A percentile compares a stretch with the other conserved stretches of the same genome.
These are phyloP conservation scores for Notamacropus eugenii DNA, from an alignment of 2,797 vertebrate species.

Conservation along the genomic window DNA sequence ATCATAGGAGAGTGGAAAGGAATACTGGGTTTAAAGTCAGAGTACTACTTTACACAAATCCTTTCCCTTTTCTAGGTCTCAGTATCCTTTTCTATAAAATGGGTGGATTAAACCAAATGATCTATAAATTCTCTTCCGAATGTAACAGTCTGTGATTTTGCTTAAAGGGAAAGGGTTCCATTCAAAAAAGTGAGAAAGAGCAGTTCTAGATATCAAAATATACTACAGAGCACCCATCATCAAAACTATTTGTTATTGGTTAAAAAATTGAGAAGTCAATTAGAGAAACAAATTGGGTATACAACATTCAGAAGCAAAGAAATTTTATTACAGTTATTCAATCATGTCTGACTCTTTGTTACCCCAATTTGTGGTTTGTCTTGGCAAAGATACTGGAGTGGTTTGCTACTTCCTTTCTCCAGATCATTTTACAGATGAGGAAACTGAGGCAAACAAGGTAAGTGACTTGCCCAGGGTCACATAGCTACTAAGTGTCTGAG, in stretches of 20 bases:
- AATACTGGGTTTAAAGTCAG: background rate
- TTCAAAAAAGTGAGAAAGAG: background rate
- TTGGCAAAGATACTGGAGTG: background rate
- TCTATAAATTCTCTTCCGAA: background rate
- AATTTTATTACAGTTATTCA: background rate
- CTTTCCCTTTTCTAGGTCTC: background rate
- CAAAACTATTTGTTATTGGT: background rate
- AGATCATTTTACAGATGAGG: background rate
- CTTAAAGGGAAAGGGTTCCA: background rate
- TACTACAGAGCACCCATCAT: background rate
- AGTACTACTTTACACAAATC: background rate
- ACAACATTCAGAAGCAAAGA: background rate
- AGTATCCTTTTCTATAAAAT: background rate
- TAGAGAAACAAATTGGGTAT: background rate
- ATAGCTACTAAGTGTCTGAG: background rate
- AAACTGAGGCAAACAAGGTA: background rate
- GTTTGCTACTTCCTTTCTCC: background rate
- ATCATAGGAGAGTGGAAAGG: background rate
- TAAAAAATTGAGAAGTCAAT: background rate
- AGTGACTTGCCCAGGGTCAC: background rate
- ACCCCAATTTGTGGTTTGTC: background rate
- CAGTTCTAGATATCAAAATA: background rate
- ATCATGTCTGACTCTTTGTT: background rate
- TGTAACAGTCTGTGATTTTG: background rate
- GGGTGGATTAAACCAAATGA: background rate